These are phyloP conservation scores for Muntiacus muntjak DNA, from an alignment of 2,113 vertebrate genomes.

Conservation along the genomic window DNA sequence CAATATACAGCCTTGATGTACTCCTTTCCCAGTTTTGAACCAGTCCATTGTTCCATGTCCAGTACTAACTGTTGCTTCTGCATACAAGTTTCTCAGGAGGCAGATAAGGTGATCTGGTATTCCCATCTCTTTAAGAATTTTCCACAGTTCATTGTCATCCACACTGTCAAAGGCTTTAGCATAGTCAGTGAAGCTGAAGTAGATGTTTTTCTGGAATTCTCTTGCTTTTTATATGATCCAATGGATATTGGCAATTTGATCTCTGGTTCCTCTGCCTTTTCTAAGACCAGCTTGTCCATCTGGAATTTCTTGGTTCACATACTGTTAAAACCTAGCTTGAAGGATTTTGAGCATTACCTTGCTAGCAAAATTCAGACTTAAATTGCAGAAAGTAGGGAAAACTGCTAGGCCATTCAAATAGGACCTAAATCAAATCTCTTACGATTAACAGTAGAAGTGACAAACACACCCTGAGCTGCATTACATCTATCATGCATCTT, in stretches of 20 bases:
- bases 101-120: background rate
- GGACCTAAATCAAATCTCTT: background rate
- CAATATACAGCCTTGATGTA: background rate
- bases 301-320: background rate
- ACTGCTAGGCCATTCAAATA: background rate
- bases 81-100: background rate
- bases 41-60: background rate
- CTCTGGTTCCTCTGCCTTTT: background rate
- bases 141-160: background rate
- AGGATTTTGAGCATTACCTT: background rate
- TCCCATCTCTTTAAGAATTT: background rate
- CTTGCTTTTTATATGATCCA: background rate
- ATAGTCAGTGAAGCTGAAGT: background rate
- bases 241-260: background rate
- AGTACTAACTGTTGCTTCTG: background rate
- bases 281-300: background rate
- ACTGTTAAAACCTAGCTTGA: background rate
- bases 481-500: background rate
- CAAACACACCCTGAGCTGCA: background rate
- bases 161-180: background rate
- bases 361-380: background rate
- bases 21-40: background rate
- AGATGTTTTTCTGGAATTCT: background rate
- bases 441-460: background rate
- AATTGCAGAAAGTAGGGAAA: background rate